phyloP scores from a whole-genome alignment of 1,140 invertebrate species.

The Ceratosolen solmsi region DNA sequence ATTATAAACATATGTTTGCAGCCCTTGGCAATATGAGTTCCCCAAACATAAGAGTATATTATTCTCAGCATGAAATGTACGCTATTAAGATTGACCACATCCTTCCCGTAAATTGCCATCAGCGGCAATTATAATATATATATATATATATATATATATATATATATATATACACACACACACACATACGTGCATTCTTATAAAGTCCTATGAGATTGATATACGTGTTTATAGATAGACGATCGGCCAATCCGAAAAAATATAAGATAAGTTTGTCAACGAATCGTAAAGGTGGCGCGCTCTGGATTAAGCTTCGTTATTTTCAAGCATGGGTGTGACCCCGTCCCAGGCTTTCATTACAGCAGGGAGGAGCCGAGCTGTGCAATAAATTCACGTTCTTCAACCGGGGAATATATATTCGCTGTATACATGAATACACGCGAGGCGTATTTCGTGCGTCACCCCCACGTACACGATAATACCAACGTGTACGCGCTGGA shows the following conservation, averaged over 20 bases:
- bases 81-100: not conserved
- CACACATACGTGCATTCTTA: too few species aligned
- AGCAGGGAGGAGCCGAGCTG: conserved; percentile 22
- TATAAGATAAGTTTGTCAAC: conserved; percentile 43
- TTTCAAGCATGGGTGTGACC: conserved; percentile 41
- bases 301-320: conserved; percentile 35
- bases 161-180: not conserved
- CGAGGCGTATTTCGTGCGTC: not conserved
- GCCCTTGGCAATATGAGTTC: too few species aligned
- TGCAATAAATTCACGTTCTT: conserved; percentile 23
- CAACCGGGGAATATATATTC: not conserved
- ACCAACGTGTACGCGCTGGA: not conserved
- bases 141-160: not conserved
- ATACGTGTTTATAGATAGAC: not conserved
- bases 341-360: conserved; percentile 1
- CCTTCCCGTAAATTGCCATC: not conserved
- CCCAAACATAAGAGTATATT: not conserved
- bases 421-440: not conserved
- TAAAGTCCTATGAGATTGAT: not conserved
- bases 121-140: not conserved
- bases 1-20: not conserved
- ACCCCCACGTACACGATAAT: not conserved
- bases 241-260: not conserved
- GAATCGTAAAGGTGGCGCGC: not conserved
- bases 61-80: not conserved